Conservation (phyloP, 2,797 vertebrate species). For the Centropyge bicolor region DNA sequence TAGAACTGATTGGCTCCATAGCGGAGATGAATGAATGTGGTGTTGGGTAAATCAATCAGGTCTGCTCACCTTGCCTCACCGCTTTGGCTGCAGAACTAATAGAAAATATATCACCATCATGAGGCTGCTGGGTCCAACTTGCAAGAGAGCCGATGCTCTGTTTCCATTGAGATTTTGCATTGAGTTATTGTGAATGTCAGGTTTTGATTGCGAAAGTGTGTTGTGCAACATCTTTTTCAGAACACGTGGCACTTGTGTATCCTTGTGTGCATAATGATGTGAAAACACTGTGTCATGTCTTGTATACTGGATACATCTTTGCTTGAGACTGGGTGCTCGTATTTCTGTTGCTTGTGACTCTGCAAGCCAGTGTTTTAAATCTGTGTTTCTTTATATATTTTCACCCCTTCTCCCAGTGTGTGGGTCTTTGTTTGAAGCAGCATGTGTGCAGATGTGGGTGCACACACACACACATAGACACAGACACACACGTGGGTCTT, state of each 20-base stretch:
- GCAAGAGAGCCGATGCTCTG: background rate
- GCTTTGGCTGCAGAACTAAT: constrained; percentile 30
- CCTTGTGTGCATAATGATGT: background rate
- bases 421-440: constrained; percentile 6
- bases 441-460: constrained; percentile 15
- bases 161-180: constrained; percentile 1
- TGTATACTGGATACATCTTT: background rate
- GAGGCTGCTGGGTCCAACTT: constrained; percentile 12
- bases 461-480: background rate
- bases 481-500: background rate
- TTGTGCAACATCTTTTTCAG: constrained; percentile 1
- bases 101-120: constrained; percentile 30
- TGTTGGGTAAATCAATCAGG: constrained; percentile 35
- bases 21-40: constrained; percentile 47
- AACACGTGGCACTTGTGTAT: background rate
- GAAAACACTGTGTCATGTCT: background rate
- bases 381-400: background rate
- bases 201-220: constrained; percentile 6
- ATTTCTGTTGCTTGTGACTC: constrained; percentile 12
- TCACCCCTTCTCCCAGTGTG: background rate
- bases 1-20: constrained; percentile 54
- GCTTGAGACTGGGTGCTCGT: background rate
- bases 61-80: constrained; percentile 22
- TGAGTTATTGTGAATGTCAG: background rate
- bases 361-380: background rate